A percentile compares a stretch with the other conserved stretches of the same genome.
Evolutionary conservation across 2,113 vertebrate species (phyloP).

Genomic region (Scolopax mira): DNA sequence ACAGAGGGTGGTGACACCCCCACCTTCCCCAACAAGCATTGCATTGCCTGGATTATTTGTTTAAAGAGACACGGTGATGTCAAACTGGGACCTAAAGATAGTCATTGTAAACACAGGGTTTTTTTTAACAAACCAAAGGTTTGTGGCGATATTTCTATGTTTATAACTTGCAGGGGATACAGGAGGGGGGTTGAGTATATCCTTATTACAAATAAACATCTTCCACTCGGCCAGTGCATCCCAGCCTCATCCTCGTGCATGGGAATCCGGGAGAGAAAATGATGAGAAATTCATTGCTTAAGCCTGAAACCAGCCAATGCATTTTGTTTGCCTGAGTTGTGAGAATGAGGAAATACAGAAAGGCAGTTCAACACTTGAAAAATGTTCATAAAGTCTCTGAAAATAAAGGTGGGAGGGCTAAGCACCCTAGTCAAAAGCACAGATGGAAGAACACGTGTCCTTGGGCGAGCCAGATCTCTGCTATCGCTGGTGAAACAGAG

Average conservation of each 20-base stretch:
- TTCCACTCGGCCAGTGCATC: background rate
- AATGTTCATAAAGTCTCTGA: background rate
- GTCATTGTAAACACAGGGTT: background rate
- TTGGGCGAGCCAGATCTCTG: background rate
- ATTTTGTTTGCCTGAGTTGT: background rate
- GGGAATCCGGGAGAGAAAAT: background rate
- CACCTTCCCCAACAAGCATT: background rate
- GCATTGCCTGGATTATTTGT: background rate
- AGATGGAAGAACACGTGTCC: background rate
- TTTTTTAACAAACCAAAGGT: background rate
- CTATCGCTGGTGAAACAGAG: background rate
- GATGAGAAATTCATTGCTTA: background rate
- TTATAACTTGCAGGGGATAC: background rate
- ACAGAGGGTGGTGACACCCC: background rate
- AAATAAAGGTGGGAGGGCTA: background rate
- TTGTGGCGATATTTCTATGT: background rate
- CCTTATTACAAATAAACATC: conserved; percentile 33
- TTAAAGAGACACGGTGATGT: background rate
- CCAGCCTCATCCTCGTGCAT: background rate
- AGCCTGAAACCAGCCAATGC: background rate
- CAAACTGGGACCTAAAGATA: background rate
- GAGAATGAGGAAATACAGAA: background rate
- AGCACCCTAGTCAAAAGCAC: background rate
- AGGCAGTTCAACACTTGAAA: background rate
- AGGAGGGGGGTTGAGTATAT: background rate